Evolutionary conservation across 1,140 invertebrate species (phyloP).

Genomic region (Cephus cinctus): DNA sequence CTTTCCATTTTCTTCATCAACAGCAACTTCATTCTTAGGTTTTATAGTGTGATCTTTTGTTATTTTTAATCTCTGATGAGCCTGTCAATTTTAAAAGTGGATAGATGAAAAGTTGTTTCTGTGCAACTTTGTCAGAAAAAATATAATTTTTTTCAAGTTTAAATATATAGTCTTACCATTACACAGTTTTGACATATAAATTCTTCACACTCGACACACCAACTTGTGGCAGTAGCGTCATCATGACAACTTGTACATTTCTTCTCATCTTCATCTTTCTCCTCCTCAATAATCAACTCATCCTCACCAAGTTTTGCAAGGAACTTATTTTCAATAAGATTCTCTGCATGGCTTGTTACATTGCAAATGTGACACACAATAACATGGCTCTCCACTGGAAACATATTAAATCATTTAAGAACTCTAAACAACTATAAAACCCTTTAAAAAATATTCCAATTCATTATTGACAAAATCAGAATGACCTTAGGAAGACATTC

Average conservation of each 20-base stretch:
- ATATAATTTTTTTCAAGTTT: slow-evolving; percentile 1
- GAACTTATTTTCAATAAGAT: slow-evolving; percentile 48
- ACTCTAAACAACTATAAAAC: background rate
- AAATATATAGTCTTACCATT: slow-evolving; percentile 35
- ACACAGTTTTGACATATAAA: slow-evolving; percentile 91
- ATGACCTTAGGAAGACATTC: background rate
- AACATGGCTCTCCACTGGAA: slow-evolving; percentile 38
- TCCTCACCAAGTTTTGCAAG: slow-evolving; percentile 48
- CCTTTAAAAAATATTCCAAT: no score
- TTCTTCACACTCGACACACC: slow-evolving; percentile 86
- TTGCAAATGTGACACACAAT: slow-evolving; percentile 47
- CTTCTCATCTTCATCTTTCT: slow-evolving; percentile 59
- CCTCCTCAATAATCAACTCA: slow-evolving; percentile 50
- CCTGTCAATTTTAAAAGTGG: no score
- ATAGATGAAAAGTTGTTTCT: background rate
- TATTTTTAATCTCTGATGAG: slow-evolving; percentile 77
- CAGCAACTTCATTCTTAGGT: slow-evolving; percentile 73
- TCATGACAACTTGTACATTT: slow-evolving; percentile 86
- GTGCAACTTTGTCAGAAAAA: background rate
- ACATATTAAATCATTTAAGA: slow-evolving; percentile 6
- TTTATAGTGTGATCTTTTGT: slow-evolving; percentile 92
- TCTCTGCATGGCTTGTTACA: slow-evolving; percentile 43
- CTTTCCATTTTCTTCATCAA: slow-evolving; percentile 53
- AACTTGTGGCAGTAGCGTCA: slow-evolving; percentile 75
- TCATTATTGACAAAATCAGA: background rate